Evolutionary conservation across 64 coral and sea anemone species (phyloP).

Genomic region (Hydrozoanthus tunicans): DNA sequence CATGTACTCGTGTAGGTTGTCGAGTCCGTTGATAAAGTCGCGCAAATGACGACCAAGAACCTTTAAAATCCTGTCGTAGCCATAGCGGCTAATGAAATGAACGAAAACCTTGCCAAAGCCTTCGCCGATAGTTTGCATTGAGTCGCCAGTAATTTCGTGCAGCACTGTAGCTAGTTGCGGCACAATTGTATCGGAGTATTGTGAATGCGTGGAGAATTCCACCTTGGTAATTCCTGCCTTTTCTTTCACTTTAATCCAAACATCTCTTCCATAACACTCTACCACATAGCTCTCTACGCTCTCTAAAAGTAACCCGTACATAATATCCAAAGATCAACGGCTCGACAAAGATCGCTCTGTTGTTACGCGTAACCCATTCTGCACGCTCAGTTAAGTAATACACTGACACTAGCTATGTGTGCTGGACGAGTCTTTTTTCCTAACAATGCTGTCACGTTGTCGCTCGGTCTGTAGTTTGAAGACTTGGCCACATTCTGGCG

Average conservation of each 20-base stretch:
- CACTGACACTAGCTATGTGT: too few species aligned
- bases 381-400: too few species aligned
- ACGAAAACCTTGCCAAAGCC: conserved; percentile 66
- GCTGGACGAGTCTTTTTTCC: too few species aligned
- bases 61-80: conserved; percentile 89
- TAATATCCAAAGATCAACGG: background rate
- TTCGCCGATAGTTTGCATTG: conserved; percentile 38
- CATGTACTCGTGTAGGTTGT: conserved; percentile 87
- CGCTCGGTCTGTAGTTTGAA: too few species aligned
- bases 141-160: conserved; percentile 56
- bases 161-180: conserved; percentile 40
- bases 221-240: conserved; percentile 47
- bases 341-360: too few species aligned
- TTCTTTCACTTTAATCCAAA: conserved; percentile 73
- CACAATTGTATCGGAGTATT: conserved; percentile 74
- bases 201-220: conserved; percentile 66
- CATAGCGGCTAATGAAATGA: conserved; percentile 79
- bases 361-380: too few species aligned
- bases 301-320: conserved; percentile 82
- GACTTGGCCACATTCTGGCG: too few species aligned
- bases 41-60: conserved; percentile 84
- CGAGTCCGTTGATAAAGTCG: conserved; percentile 88
- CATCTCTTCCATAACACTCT: conserved; percentile 62
- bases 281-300: conserved; percentile 62
- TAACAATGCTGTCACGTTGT: too few species aligned